phyloP scores from a whole-genome alignment of 2,888 invertebrate species.

The Mylabris sibirica region DNA sequence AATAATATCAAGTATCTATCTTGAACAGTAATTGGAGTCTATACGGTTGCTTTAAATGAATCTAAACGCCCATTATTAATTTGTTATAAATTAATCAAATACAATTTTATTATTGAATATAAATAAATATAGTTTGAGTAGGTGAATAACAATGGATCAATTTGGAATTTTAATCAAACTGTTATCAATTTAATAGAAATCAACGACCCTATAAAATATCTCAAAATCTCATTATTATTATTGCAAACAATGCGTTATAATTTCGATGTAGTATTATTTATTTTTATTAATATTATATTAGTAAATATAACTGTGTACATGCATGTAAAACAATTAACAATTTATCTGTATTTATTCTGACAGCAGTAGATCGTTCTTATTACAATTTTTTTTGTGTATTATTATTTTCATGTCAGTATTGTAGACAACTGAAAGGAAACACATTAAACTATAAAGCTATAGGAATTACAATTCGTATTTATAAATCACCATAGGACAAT shows the following conservation, averaged over 20 bases:
- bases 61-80: constrained; percentile 7
- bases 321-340: not conserved
- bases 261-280: not conserved
- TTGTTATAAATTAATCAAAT: constrained; percentile 1
- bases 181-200: not conserved
- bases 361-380: not conserved
- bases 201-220: not conserved
- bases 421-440: not conserved
- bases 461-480: not conserved
- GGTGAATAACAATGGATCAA: not conserved
- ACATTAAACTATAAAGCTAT: not conserved
- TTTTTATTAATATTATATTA: not conserved
- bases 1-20: constrained; percentile 14
- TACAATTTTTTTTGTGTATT: not conserved
- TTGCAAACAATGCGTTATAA: not conserved
- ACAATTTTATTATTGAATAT: not conserved
- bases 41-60: not conserved
- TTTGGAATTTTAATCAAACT: not conserved
- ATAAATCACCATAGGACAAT: not conserved
- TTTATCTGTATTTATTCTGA: not conserved
- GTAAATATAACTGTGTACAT: no score
- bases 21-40: constrained; percentile 4
- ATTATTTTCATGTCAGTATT: not conserved
- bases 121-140: not conserved
- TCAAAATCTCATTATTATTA: not conserved